Evolutionary conservation across 2,797 vertebrate species (phyloP), one percentile per base, ranked within the genome.

Genomic region (Myripristis jacobus): DNA sequence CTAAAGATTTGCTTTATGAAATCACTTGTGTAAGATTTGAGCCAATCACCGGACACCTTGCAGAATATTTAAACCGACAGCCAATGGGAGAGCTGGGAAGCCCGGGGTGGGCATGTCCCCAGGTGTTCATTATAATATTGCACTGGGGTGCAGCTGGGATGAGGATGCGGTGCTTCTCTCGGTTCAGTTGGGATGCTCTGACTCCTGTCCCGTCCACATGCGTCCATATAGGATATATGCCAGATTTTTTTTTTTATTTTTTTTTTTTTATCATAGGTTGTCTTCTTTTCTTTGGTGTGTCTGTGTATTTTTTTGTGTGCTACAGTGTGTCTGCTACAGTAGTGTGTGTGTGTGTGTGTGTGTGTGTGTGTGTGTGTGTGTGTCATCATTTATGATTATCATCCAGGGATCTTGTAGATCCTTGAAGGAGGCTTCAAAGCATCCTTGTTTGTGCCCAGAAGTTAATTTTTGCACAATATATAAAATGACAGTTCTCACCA

Each of bases 1-100:
- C 71, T 81, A 87, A 91, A 89, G 79, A 91, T 85, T 91, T 91
- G 89, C 92, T 93, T 94, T 93, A 93, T 93, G 91, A 92, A 92
- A 93, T 90, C 86, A 59, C 73, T 82, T 69, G 80, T 88, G 83
- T 47, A 75, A 31, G 24, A 59, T 81, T 72, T 67, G 62, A 82
- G 67, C 94, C 93, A 94, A 94, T 94, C 73, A 47, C 19, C 56
- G 66, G 19, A 11, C 59, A 43, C 61, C 44, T 67, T 9, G 22
- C 5, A 72, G 82, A 89, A 91, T 92, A 87, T 91, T 87, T 84
- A 84, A 87, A 31, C 44, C 9, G 5, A 0, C 44, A 58, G 50
- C 94, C 91, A 95, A 92, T 94, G 15, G 18, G 7, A 11, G 56
- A 29, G 52, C 41, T 13, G 59, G 63, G 41, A 46, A 18, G 61